Conservation (phyloP, 1,140 invertebrate genomes). For the Pollicipes pollicipes region DNA sequence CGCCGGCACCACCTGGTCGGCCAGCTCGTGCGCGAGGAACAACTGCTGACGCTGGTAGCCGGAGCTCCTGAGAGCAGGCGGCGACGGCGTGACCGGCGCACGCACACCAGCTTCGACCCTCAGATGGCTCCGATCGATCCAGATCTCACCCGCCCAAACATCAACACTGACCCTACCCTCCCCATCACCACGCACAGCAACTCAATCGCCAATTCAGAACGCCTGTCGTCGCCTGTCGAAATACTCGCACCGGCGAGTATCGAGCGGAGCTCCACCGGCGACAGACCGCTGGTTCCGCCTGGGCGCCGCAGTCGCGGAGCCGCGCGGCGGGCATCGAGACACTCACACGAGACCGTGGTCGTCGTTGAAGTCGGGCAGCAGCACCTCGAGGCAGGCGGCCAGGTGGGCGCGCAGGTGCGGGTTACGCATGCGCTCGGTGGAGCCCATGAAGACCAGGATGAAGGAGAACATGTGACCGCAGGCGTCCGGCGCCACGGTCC, state of each 20-base stretch:
- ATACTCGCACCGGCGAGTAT: no score
- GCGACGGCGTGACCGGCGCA: constrained; percentile 16
- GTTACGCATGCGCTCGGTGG: constrained; percentile 61
- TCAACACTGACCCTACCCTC: no score
- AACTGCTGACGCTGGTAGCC: constrained; percentile 35
- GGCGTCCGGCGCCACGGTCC: constrained; percentile 40
- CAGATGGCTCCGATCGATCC: background rate
- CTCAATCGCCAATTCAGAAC: no score
- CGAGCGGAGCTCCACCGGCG: no score
- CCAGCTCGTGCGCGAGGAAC: constrained; percentile 50
- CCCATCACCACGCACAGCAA: no score
- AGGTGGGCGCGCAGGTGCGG: constrained; percentile 78
- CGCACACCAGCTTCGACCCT: background rate
- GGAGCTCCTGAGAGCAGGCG: constrained; percentile 12
- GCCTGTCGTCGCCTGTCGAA: no score
- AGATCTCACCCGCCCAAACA: background rate
- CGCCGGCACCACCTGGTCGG: constrained; percentile 43
- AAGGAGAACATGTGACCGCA: constrained; percentile 50
- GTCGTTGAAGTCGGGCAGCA: constrained; percentile 45
- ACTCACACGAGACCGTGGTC: constrained; percentile 22
- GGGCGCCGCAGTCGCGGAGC: no score
- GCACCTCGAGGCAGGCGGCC: constrained; percentile 68
- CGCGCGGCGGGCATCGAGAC: no score
- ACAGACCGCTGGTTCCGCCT: no score
- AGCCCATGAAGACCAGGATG: constrained; percentile 49